Evolutionary conservation across 2,888 invertebrate genomes (phyloP), one percentile per base, ranked within the genome.

Genomic region (Pandemis corylana): DNA sequence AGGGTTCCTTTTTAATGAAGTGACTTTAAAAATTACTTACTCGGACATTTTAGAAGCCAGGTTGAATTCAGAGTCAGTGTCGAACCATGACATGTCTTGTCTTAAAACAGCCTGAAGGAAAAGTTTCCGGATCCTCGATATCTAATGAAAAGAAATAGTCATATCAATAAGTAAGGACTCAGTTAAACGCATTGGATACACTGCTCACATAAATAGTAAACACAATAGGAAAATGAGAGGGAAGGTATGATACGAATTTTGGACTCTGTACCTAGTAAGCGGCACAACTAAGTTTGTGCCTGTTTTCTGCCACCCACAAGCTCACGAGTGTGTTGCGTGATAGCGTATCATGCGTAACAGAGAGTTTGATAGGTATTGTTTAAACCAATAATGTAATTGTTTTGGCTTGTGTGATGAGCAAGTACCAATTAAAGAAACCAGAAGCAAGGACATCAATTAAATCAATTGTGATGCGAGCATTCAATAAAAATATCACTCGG

Each of bases 1-100:
- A 12, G 5, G 46, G 12, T 12, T n/a, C 6, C 6, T 51, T 51
- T 51, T 51, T n/a, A 51, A 7, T 7, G 44, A 7, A 9, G 0
- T 49, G 49, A 49, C 1, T 12, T 7, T 41, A 42, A n/a, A 20
- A 15, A n/a, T 42, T 20, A 95, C 96, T 96, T 90, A 97, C 97
- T 97, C 97, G 15, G 96, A 96, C 90, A 97, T 96, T 87, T 95
- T 96, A 67, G 96, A 96, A 77, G 97, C 96, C 77, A 97, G 95
- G 82, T 96, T 97, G 75, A 96, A 96, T 70, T 96, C 96, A 0
- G 96, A 95, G 71, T 96, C 95, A 0, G 96, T 96, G 82, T 97
- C 97, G 81, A 96, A 97, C 97, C 97, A 97, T 13, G 95, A 89
- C 95, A 97, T 97, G 77, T 97, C 97, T 86, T 97, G 97, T 0